Evolutionary conservation across 2,888 invertebrate genomes (phyloP), one percentile per base, ranked within the genome.

Genomic region (Drosophila melanosoma): DNA sequence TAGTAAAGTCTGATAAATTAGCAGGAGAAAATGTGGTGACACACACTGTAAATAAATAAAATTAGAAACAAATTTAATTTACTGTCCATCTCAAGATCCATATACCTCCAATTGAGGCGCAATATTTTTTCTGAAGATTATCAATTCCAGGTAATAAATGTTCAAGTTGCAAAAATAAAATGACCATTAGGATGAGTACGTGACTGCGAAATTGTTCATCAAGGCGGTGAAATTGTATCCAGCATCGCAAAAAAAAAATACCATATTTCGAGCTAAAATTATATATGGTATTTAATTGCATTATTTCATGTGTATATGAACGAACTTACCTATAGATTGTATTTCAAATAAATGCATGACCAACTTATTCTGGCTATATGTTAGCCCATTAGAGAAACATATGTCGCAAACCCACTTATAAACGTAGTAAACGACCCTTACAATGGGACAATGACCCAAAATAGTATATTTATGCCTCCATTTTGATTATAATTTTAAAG

Each of bases 241-340:
- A 74, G 15, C 1, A 33, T 11, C 62, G 38, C 42, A 74, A 51
- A 42, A 53, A 42, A 53, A 68, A 33, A 71, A 54, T 1, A 60
- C 59, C 74, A 79, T 71, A 33, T 67, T 74, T 5, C 79, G 79
- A 15, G 66, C 77, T 77, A n/a, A 32, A 45, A 33, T 51, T 32
- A 45, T 6, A 20, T 12, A 45, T 20, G 45, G 20, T 1, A 45
- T 15, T 45, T 38, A 40, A 23, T 35, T 3, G 4, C 33, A 35
- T 32, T 35, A 36, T 32, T 35, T 23, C 1, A 17, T 26, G 10
- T 15, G 5, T 17, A 17, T 10, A 15, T 15, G 1, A 3, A 32
- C 12, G 2, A 7, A 26, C 69, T 45, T 40, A 75, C 79, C 67
- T 15, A 75, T 33, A 0, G 78, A 79, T 40, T 78, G 78, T 15